Evolutionary conservation across 2,113 vertebrate genomes (phyloP).

Genomic region (Archilochus colubris): DNA sequence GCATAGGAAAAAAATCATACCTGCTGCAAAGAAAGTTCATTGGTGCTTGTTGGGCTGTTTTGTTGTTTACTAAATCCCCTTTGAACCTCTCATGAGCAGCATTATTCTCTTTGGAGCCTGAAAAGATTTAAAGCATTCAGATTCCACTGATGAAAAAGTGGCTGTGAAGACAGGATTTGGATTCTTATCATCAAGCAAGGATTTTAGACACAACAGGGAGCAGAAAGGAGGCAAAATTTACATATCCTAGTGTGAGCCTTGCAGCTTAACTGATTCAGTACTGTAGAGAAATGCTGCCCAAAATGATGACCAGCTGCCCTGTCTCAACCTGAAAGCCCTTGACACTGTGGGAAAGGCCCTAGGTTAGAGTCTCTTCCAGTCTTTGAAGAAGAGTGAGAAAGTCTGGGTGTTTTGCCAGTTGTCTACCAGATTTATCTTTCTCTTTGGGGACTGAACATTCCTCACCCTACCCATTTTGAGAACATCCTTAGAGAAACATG

Average conservation of each 20-base stretch:
- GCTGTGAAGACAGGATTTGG: background rate
- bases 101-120: conserved; percentile 16
- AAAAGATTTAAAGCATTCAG: background rate
- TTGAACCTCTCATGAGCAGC: background rate
- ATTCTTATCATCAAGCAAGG: background rate
- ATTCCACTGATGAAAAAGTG: background rate
- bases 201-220: background rate
- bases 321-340: background rate
- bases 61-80: background rate
- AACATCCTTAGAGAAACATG: background rate
- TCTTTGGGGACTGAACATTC: background rate
- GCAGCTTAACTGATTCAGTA: background rate
- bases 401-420: background rate
- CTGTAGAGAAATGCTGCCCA: background rate
- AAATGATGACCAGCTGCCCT: background rate
- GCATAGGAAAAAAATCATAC: background rate
- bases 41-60: conserved; percentile 21
- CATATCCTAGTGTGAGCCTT: background rate
- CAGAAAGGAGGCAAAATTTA: background rate
- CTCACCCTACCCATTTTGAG: background rate
- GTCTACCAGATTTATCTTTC: background rate
- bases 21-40: conserved; percentile 17
- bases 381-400: background rate
- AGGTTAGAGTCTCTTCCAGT: background rate
- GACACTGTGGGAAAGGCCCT: background rate